Evolutionary conservation across 2,888 invertebrate genomes (phyloP), one percentile per base, ranked within the genome.

Genomic region (Rhagonycha lutea): DNA sequence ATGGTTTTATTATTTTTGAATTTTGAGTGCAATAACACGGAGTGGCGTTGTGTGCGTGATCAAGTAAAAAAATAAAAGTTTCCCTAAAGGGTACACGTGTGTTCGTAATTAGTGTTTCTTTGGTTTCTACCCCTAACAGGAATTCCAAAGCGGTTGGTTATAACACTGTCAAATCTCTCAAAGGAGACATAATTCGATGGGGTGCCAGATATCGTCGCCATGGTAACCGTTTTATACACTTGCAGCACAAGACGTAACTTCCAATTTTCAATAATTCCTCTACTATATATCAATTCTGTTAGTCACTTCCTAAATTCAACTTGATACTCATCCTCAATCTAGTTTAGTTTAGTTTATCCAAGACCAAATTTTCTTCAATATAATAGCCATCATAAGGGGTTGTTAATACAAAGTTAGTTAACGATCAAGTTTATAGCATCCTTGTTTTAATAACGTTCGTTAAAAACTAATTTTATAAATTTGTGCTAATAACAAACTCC

Each of bases 151-250:
- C 72, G 24, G 65, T 63, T 63, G 63, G 71, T 68, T 73, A 76
- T 76, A 76, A 76, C 68, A 68, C 71, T 65, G 32, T 69, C 61
- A 74, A 70, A 77, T 77, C 68, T 71, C 72, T 74, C 73, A 76
- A 76, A 73, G 72, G 73, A 74, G 62, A 65, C 63, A 67, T 77
- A 74, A 77, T 77, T 76, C 73, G 74, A 74, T 71, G 72, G 74
- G 77, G 77, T 77, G 74, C 71, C 63, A 68, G 77, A 77, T 77
- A 76, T 69, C 72, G 77, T 77, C 72, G 61, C 72, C 74, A 74
- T 14, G 77, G 74, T 28, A 74, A 74, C 74, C 65, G 63, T 74
- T n/a, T n/a, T 69, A 63, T 70, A 68, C 24, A 32, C 73, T 73
- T 67, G 63, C 63, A 65, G 62, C 63, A 65, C 63, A 69, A 74